Conservation (phyloP, 2,797 vertebrate species). For the Anisognathus igniventris region DNA sequence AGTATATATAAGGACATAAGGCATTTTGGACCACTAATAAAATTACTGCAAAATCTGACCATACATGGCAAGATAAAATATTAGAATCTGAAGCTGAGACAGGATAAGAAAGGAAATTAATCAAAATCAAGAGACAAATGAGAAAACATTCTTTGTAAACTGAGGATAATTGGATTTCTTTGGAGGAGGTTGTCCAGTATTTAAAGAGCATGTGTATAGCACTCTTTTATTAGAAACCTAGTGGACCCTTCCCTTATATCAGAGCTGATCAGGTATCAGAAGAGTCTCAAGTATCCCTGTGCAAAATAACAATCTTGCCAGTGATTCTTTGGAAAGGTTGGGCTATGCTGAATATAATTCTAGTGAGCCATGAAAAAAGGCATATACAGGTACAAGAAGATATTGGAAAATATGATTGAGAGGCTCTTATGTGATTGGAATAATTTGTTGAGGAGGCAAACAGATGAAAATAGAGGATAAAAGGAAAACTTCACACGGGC, state of each 20-base stretch:
- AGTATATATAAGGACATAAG: not conserved
- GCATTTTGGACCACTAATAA: not conserved
- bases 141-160: not conserved
- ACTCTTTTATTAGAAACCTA: not conserved
- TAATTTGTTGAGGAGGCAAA: not conserved
- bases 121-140: not conserved
- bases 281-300: not conserved
- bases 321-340: not conserved
- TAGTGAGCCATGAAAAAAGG: not conserved
- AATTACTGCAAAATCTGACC: not conserved
- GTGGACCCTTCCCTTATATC: not conserved
- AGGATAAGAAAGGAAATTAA: not conserved
- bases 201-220: not conserved
- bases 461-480: not conserved
- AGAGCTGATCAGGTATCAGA: not conserved
- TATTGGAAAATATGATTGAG: not conserved
- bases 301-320: not conserved
- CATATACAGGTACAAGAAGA: not conserved
- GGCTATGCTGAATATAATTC: not conserved
- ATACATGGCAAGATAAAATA: not conserved
- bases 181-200: not conserved
- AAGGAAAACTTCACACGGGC: not conserved
- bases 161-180: not conserved
- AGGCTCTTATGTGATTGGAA: not conserved
- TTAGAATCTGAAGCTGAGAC: not conserved